These are phyloP conservation scores for Epicauta chinensis DNA, from an alignment of 1,140 invertebrate species.

Conservation along the genomic window DNA sequence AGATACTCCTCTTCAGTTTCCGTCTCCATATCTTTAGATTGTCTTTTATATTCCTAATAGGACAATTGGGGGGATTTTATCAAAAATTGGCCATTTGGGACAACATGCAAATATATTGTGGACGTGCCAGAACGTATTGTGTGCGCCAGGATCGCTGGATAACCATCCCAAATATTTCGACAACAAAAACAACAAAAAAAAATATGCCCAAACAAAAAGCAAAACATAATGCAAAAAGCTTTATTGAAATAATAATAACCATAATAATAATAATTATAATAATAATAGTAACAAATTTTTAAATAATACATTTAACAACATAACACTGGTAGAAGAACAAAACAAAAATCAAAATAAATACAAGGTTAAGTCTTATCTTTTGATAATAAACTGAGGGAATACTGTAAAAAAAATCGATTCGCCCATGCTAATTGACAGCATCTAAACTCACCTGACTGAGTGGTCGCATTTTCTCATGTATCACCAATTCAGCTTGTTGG, in stretches of 20 bases:
- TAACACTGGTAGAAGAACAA: slow-evolving; percentile 10
- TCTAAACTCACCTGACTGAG: slow-evolving; percentile 69
- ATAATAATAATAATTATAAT: slow-evolving; percentile 7
- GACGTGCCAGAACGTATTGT: background rate
- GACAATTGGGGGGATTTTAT: no score
- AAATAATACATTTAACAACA: slow-evolving; percentile 19
- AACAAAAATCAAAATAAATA: background rate
- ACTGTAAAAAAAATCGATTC: slow-evolving; percentile 9
- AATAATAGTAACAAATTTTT: background rate
- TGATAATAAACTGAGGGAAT: slow-evolving; percentile 2
- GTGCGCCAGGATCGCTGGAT: background rate
- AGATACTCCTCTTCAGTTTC: slow-evolving; percentile 56
- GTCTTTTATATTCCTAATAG: slow-evolving; percentile 65
- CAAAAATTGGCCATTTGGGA: no score
- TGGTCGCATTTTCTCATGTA: slow-evolving; percentile 84
- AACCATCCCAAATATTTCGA: background rate
- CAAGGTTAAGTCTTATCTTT: slow-evolving; percentile 1
- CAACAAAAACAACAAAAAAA: slow-evolving; percentile 7
- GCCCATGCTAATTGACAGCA: slow-evolving; percentile 14
- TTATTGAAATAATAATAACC: slow-evolving; percentile 12
- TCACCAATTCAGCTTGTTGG: slow-evolving; percentile 78
- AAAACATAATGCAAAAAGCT: slow-evolving; percentile 19
- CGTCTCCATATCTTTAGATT: slow-evolving; percentile 74
- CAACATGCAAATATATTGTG: slow-evolving; percentile 1
- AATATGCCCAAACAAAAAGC: slow-evolving; percentile 14